Evolutionary conservation across 2,113 vertebrate genomes (phyloP).

Genomic region (Aplodontia rufa): DNA sequence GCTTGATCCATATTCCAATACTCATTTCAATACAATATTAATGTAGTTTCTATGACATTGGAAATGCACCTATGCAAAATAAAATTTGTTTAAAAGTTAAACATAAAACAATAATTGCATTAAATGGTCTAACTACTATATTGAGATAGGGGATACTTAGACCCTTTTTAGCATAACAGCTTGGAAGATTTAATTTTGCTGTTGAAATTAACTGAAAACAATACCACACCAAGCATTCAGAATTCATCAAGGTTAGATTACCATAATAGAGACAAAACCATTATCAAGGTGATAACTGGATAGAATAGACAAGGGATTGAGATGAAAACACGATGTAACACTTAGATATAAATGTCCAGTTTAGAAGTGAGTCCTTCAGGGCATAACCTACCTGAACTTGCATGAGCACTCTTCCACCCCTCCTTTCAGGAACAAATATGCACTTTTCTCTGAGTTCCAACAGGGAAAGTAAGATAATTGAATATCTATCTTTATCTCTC

Average conservation of each 20-base stretch:
- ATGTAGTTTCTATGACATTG: background rate
- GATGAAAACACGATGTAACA: background rate
- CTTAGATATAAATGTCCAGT: background rate
- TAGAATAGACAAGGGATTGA: too few relatives aligned
- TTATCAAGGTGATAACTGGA: background rate
- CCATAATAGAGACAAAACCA: background rate
- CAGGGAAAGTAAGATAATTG: background rate
- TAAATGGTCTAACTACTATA: background rate
- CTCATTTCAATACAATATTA: background rate
- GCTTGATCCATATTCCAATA: background rate
- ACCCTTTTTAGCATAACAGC: background rate
- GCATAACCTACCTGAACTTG: background rate
- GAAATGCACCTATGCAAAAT: background rate
- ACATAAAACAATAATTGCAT: background rate
- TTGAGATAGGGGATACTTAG: background rate
- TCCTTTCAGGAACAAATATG: background rate
- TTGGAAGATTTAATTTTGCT: background rate
- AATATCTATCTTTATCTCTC: background rate
- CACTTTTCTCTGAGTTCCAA: background rate
- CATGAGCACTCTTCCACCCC: rapidly evolving
- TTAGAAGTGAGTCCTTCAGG: background rate
- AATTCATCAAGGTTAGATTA: background rate
- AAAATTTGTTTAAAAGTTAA: background rate
- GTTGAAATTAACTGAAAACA: background rate
- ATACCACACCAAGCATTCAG: background rate